phyloP scores from a whole-genome alignment of 2,797 vertebrate species.

The Ispidina lecontei region DNA sequence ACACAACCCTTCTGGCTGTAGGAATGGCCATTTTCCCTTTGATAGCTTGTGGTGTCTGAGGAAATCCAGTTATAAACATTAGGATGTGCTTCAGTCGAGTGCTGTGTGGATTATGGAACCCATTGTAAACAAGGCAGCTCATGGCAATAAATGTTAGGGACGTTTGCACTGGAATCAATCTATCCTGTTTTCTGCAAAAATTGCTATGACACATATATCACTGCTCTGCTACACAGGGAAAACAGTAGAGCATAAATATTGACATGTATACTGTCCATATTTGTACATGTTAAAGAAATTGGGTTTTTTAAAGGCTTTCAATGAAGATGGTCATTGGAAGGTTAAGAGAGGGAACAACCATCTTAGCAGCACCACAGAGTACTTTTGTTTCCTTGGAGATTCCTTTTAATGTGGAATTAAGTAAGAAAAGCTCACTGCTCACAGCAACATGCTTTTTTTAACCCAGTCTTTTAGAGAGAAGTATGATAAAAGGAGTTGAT shows the following conservation, averaged over 20 bases:
- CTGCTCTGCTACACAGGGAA: slow-evolving; percentile 3
- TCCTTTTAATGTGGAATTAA: slow-evolving; percentile 41
- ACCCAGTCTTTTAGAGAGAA: background rate
- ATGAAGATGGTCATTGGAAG: slow-evolving; percentile 20
- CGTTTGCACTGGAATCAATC: slow-evolving; percentile 44
- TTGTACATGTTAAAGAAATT: slow-evolving; percentile 33
- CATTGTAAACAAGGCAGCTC: slow-evolving; percentile 61
- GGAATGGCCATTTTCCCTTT: slow-evolving; percentile 48
- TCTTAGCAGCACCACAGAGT: background rate
- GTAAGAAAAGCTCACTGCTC: slow-evolving; percentile 20
- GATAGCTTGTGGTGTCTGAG: slow-evolving; percentile 47
- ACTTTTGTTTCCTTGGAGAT: slow-evolving; percentile 70
- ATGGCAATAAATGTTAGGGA: slow-evolving; percentile 35
- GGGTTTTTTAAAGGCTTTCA: slow-evolving; percentile 34
- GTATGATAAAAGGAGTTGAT: background rate
- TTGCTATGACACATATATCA: slow-evolving; percentile 29
- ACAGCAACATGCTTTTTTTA: background rate
- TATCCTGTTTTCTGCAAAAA: slow-evolving; percentile 68
- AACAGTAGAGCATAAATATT: slow-evolving; percentile 33
- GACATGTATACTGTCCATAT: slow-evolving; percentile 33
- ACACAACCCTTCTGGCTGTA: background rate
- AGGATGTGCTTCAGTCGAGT: slow-evolving; percentile 55
- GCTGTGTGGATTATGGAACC: slow-evolving; percentile 48
- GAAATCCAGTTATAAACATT: slow-evolving; percentile 63
- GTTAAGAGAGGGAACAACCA: slow-evolving; percentile 47